Conservation (phyloP, 1,140 invertebrate species). For the Pseudachorutes palmiensis region DNA sequence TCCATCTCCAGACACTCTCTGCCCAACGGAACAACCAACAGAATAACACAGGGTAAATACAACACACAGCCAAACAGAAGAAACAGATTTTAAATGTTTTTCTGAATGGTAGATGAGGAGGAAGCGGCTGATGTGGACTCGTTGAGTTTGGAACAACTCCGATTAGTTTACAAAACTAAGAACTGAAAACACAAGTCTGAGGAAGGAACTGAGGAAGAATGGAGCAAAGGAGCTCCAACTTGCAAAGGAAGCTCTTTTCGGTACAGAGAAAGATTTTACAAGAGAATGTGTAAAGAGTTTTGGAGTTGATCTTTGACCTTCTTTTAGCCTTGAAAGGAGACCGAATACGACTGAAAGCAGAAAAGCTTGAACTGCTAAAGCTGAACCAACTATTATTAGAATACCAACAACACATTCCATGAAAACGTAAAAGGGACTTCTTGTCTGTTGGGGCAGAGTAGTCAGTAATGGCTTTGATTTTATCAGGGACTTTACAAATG, state of each 20-base stretch:
- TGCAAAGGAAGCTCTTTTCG: slow-evolving; percentile 51
- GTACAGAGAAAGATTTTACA: slow-evolving; percentile 40
- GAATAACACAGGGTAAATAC: neutral
- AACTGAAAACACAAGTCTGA: slow-evolving; percentile 58
- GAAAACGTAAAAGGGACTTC: slow-evolving; percentile 45
- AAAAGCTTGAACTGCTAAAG: slow-evolving; percentile 89
- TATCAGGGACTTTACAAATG: slow-evolving; percentile 39
- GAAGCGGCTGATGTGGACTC: slow-evolving; percentile 17
- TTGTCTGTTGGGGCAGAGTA: slow-evolving; percentile 31
- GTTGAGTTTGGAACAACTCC: slow-evolving; percentile 34
- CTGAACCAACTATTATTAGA: slow-evolving; percentile 91
- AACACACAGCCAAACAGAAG: too few species aligned
- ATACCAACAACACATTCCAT: slow-evolving; percentile 43
- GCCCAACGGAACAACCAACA: neutral
- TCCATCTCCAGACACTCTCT: neutral
- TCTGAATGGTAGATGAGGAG: neutral
- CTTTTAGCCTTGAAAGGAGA: slow-evolving; percentile 67
- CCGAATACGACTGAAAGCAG: slow-evolving; percentile 78
- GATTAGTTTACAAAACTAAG: slow-evolving; percentile 45
- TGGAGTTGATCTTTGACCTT: neutral
- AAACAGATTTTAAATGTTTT: neutral
- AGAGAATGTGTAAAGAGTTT: slow-evolving; percentile 9
- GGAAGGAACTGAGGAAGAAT: slow-evolving; percentile 42
- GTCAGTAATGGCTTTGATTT: slow-evolving; percentile 37
- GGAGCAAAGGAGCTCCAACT: slow-evolving; percentile 43